A percentile compares a stretch with the other conserved stretches of the same genome.
Evolutionary conservation across 2,888 invertebrate genomes (phyloP).

Genomic region (Hoplodrina ambigua): DNA sequence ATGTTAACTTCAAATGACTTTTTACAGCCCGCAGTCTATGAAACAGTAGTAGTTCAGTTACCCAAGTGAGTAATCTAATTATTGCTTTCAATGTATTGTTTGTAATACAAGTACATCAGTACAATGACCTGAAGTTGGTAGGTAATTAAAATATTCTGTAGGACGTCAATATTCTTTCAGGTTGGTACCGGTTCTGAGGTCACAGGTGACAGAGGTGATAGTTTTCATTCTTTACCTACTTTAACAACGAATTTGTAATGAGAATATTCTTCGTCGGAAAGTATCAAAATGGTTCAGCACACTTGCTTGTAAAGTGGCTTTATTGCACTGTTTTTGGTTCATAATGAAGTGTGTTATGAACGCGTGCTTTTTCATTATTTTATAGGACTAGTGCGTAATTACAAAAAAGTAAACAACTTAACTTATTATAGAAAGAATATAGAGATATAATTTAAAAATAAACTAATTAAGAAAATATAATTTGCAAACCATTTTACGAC

Average conservation of each 20-base stretch:
- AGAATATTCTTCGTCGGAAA: neutral
- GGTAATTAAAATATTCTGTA: neutral
- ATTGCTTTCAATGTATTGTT: constrained; percentile 17
- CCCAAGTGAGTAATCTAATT: constrained; percentile 29
- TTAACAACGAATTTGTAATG: constrained; percentile 1
- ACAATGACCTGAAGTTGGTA: constrained; percentile 29
- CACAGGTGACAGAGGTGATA: constrained; percentile 3
- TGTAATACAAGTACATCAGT: constrained; percentile 12
- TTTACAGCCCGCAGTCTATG: neutral
- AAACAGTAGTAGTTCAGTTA: neutral
- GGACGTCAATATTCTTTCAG: neutral
- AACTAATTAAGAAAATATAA: too few relatives aligned
- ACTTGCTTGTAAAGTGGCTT: too few relatives aligned
- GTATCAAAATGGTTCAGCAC: too few relatives aligned
- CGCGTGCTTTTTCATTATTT: too few relatives aligned
- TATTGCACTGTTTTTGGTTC: too few relatives aligned
- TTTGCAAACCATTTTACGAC: too few relatives aligned
- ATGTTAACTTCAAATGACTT: too few relatives aligned
- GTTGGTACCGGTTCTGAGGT: constrained; percentile 8
- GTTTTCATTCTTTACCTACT: neutral
- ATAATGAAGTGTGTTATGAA: too few relatives aligned
- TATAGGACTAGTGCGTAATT: too few relatives aligned
- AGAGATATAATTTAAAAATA: too few relatives aligned
- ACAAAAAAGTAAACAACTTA: too few relatives aligned
- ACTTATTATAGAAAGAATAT: too few relatives aligned